Conservation (phyloP, 2,888 invertebrate species). For the Limnephilus auricula region DNA sequence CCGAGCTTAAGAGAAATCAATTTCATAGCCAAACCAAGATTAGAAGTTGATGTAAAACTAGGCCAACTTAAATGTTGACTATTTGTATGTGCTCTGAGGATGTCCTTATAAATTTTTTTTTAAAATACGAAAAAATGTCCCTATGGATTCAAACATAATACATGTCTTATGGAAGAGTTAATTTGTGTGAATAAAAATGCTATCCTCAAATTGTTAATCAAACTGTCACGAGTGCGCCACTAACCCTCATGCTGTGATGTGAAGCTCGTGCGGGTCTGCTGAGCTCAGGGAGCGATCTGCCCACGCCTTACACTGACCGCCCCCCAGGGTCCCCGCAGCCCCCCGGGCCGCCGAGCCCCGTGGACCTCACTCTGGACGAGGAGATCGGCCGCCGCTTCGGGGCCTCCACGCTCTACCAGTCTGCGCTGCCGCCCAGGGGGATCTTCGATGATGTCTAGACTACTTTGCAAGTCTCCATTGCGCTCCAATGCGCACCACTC, state of each 20-base stretch:
- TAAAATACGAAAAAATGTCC: no score
- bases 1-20: not conserved
- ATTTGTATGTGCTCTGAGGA: not conserved
- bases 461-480: not conserved
- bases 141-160: not conserved
- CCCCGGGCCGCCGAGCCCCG: not conserved
- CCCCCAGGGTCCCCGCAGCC: slow-evolving; percentile 58
- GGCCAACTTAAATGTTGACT: no score
- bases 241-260: slow-evolving; percentile 67
- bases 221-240: not conserved
- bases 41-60: not conserved
- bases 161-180: no score
- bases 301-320: slow-evolving; percentile 71
- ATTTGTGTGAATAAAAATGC: not conserved
- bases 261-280: slow-evolving; percentile 87
- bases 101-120: no score
- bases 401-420: slow-evolving; percentile 78
- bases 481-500: not conserved
- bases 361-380: slow-evolving; percentile 71
- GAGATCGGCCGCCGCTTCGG: slow-evolving; percentile 83
- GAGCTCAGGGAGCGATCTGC: slow-evolving; percentile 77
- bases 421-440: slow-evolving; percentile 81
- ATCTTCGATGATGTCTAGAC: slow-evolving; percentile 89
- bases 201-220: not conserved
- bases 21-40: not conserved